Conservation (phyloP, 2,797 vertebrate genomes). For the Lepus oiostolus region DNA sequence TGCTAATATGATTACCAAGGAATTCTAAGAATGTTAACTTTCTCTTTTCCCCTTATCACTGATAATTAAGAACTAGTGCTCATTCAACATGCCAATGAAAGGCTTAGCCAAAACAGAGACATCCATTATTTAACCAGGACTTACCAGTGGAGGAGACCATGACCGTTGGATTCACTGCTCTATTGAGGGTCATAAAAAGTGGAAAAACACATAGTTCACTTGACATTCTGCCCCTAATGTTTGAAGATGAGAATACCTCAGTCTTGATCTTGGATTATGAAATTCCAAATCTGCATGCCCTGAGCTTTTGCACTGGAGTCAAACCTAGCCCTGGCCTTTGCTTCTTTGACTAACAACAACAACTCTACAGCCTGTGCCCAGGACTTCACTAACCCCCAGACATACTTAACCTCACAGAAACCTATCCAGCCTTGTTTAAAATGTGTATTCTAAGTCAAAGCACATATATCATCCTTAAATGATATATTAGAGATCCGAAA, state of each 20-base stretch:
- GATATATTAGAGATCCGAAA: slow-evolving; percentile 42
- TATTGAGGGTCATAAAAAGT: not conserved
- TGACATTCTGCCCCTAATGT: not conserved
- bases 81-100: not conserved
- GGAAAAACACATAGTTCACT: not conserved
- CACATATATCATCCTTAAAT: not conserved
- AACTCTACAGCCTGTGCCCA: not conserved
- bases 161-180: not conserved
- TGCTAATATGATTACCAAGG: slow-evolving; percentile 22
- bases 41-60: not conserved
- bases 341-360: not conserved
- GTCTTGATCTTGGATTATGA: not conserved
- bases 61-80: slow-evolving; percentile 26
- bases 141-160: not conserved
- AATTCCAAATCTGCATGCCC: not conserved
- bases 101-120: not conserved
- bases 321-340: not conserved
- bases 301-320: not conserved
- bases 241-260: not conserved
- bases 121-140: not conserved
- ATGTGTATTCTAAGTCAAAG: not conserved
- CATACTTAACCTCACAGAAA: slow-evolving; percentile 4
- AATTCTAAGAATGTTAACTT: slow-evolving; percentile 4
- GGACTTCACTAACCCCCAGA: not conserved
- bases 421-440: slow-evolving; percentile 52